Evolutionary conservation across 1,140 invertebrate genomes (phyloP).

Genomic region (Pseudomyrmex pallidus): DNA sequence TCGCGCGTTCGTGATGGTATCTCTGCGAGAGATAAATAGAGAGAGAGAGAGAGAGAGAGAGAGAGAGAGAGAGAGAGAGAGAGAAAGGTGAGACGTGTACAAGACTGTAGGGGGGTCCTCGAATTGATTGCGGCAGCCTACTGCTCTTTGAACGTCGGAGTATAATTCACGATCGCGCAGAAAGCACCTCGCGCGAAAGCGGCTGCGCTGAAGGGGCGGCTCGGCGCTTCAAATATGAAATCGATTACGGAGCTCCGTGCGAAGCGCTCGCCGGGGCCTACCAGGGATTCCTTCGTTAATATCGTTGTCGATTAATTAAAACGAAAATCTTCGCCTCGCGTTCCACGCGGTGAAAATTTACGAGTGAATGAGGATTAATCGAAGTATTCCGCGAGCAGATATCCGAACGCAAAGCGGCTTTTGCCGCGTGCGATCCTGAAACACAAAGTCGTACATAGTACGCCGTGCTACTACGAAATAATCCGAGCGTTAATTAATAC

Average conservation of each 20-base stretch:
- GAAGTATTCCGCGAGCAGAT: neutral
- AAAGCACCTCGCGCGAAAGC: neutral
- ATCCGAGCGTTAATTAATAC: neutral
- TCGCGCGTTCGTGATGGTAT: slow-evolving; percentile 1
- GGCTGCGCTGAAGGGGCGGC: neutral
- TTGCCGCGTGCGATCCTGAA: neutral
- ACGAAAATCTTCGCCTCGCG: neutral
- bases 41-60: neutral
- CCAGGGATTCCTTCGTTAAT: neutral
- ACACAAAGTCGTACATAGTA: neutral
- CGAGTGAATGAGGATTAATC: neutral
- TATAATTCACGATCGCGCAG: slow-evolving; percentile 56
- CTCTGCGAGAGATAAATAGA: slow-evolving; percentile 1
- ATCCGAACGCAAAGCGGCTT: neutral
- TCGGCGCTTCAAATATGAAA: neutral
- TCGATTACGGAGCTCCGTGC: slow-evolving; percentile 6
- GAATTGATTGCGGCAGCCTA: slow-evolving; percentile 40
- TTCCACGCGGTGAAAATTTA: neutral
- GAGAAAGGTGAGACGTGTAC: slow-evolving; percentile 48
- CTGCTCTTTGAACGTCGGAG: slow-evolving; percentile 54
- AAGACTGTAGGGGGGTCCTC: neutral
- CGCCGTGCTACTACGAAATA: neutral
- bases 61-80: too few relatives aligned
- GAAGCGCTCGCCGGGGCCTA: neutral
- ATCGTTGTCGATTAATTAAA: slow-evolving; percentile 20